Conservation (phyloP, 2,797 vertebrate genomes). For the Anomalospiza imberbis region DNA sequence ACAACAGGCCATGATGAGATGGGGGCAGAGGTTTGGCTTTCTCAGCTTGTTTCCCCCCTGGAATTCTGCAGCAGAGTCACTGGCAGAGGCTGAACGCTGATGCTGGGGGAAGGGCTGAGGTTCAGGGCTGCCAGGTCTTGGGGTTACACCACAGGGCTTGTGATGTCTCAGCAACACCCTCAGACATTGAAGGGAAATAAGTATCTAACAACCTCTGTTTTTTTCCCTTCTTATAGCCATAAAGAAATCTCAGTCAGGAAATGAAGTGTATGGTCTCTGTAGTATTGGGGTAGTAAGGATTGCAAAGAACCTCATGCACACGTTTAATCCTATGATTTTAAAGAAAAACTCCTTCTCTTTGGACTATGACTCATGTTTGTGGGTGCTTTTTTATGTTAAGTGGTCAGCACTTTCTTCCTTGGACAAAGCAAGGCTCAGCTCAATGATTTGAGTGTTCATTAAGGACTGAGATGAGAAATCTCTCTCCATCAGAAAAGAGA, state of each 20-base stretch:
- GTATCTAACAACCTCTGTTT: not conserved
- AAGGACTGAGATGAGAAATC: not conserved
- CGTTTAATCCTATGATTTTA: not conserved
- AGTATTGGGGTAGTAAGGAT: not conserved
- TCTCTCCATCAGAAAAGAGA: not conserved
- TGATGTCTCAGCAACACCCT: not conserved
- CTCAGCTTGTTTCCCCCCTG: not conserved
- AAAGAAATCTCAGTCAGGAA: not conserved
- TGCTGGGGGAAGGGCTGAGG: not conserved
- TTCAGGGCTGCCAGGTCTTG: not conserved
- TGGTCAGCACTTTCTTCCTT: not conserved
- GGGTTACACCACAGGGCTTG: not conserved
- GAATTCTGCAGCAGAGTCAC: not conserved
- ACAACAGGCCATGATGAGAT: not conserved
- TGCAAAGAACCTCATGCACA: not conserved
- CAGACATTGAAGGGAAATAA: not conserved
- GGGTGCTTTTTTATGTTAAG: not conserved
- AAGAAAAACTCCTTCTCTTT: not conserved
- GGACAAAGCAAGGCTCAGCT: not conserved
- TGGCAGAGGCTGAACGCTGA: not conserved
- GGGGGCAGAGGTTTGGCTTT: not conserved
- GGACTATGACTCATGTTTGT: not conserved
- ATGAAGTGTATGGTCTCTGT: not conserved
- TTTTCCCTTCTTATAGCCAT: not conserved
- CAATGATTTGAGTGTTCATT: not conserved